A percentile compares a stretch with the other conserved stretches of the same genome.
Conservation (phyloP, 2,113 vertebrate species). For the Tor tambroides region DNA sequence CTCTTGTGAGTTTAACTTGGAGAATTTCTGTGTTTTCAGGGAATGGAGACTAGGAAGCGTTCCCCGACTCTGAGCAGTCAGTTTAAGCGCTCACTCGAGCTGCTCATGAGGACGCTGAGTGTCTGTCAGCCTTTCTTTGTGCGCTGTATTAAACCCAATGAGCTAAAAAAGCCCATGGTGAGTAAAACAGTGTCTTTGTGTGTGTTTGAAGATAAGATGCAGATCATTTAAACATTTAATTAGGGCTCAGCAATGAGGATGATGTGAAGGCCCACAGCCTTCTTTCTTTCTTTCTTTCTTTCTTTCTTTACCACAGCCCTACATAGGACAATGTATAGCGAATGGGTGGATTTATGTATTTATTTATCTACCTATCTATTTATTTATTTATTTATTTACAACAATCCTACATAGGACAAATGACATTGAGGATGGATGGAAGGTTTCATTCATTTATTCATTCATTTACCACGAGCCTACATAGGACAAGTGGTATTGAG, state of each 20-base stretch:
- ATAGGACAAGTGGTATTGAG: too few relatives aligned
- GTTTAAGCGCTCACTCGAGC: conserved; percentile 98
- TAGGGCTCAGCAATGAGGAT: neutral
- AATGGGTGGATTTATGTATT: too few relatives aligned
- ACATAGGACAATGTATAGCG: too few relatives aligned
- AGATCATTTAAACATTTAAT: neutral
- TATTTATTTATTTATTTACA: too few relatives aligned
- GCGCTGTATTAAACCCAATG: conserved; percentile 98
- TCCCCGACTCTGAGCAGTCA: conserved; percentile 98
- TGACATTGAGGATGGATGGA: too few relatives aligned
- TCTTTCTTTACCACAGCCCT: too few relatives aligned
- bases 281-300: too few relatives aligned
- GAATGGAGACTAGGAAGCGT: conserved; percentile 98
- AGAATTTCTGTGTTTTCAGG: conserved; percentile 73
- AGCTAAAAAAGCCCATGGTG: conserved; percentile 98
- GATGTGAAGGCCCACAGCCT: neutral
- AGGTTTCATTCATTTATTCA: too few relatives aligned
- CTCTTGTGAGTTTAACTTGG: neutral
- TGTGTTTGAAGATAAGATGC: neutral
- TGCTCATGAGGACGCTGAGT: conserved; percentile 93
- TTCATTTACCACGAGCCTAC: too few relatives aligned
- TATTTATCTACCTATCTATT: too few relatives aligned
- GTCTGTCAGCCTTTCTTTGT: conserved; percentile 98
- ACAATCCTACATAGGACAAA: too few relatives aligned
- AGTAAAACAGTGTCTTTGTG: conserved; percentile 60